Evolutionary conservation across 1,140 invertebrate genomes (phyloP), one percentile per base, ranked within the genome.

Genomic region (Megathymus violae): DNA sequence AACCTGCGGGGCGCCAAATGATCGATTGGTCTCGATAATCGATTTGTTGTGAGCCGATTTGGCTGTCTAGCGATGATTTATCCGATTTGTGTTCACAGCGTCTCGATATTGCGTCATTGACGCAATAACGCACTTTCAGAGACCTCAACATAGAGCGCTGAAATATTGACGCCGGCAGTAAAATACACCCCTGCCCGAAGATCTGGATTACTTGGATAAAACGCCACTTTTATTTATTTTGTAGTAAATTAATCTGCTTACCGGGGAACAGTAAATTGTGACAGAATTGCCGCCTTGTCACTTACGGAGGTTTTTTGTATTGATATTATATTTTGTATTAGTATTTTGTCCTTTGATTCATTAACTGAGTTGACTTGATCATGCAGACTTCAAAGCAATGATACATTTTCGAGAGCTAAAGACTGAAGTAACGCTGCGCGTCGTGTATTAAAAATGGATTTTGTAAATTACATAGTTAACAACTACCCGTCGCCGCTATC

Each of bases 161-260:
- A 63, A 72, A 76, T 78, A 80, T 78, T 71, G 74, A 78, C 64
- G 68, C 34, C 56, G 36, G 25, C 62, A 64, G 75, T 79, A 78
- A 80, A 85, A 80, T 78, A 74, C 4, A 63, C 74, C 69, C 65
- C 71, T 79, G 73, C 75, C 69, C 73, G 74, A 72, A 65, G 46
- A 52, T 67, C 52, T 50, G 62, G 68, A 69, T 63, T 67, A 44
- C 68, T 52, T 50, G 62, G 68, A 69, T 63, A 65, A 44, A 36
- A 51, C 56, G 64, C 62, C 22, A 44, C 64, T 75, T 76, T n/a
- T n/a, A n/a, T 83, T 79, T 77, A 69, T 73, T 76, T 76, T 71
- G 62, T 69, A 62, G 64, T 71, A 74, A 78, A 78, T 83, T 82
- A 79, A 85, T 85, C 84, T 81, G 70, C 74, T 73, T 66, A 54